Evolutionary conservation across 2,888 invertebrate species (phyloP).

Genomic region (Luperina nickerlii): DNA sequence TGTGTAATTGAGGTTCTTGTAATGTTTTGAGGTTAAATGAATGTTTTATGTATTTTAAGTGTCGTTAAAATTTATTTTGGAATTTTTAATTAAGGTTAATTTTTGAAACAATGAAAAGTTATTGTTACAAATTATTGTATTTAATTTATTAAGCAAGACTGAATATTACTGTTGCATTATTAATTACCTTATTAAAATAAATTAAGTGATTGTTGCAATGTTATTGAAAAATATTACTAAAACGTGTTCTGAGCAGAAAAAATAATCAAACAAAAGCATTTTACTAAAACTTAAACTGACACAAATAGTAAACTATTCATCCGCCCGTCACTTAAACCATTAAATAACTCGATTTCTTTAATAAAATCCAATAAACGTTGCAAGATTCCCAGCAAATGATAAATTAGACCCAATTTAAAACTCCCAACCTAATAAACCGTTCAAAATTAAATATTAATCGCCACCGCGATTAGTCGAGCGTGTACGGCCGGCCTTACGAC

Average conservation of each 20-base stretch:
- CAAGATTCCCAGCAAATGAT: slow-evolving; percentile 18
- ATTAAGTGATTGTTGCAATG: background rate
- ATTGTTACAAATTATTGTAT: background rate
- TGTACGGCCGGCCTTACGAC: slow-evolving; percentile 34
- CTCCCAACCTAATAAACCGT: slow-evolving; percentile 1
- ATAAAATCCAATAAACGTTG: slow-evolving; percentile 14
- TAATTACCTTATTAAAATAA: background rate
- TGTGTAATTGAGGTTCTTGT: slow-evolving; percentile 6
- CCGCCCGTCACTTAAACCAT: background rate
- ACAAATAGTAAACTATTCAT: background rate
- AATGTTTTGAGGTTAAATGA: slow-evolving; percentile 4
- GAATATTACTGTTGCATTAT: background rate
- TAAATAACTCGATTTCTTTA: slow-evolving; percentile 15
- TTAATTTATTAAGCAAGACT: background rate
- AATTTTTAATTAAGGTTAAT: background rate
- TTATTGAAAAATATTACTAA: background rate
- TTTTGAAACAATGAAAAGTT: slow-evolving; percentile 1
- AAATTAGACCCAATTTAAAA: slow-evolving; percentile 36
- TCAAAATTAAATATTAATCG: slow-evolving; percentile 26
- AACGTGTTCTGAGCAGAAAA: background rate
- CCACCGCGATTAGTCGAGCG: slow-evolving; percentile 27
- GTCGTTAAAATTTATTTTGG: background rate
- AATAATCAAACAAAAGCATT: background rate
- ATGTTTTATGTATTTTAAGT: slow-evolving; percentile 12
- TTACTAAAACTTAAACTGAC: background rate